Percentiles rank a stretch among this genome's conserved stretches.
phyloP scores from a whole-genome alignment of 2,888 invertebrate genomes.

The Tuberolachnus salignus region DNA sequence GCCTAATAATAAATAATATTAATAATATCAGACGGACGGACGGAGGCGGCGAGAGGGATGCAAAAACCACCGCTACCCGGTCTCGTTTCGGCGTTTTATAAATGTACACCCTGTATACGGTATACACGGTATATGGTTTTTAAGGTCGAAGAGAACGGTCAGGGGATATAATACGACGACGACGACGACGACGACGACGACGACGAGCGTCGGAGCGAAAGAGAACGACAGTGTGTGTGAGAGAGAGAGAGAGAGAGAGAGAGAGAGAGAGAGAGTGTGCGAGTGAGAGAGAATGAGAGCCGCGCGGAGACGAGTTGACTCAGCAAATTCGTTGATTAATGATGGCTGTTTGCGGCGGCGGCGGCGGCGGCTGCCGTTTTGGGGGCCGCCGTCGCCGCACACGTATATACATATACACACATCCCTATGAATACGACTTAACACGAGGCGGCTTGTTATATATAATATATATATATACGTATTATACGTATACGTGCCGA shows the following conservation, averaged over 20 bases:
- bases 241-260: neutral
- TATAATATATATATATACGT: too few species aligned
- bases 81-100: conserved; percentile 14
- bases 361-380: conserved; percentile 11
- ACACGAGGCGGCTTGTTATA: conserved; percentile 54
- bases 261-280: neutral
- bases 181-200: neutral
- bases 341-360: conserved; percentile 55
- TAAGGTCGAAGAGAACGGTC: conserved; percentile 47
- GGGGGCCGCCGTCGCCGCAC: neutral
- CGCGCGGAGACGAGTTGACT: conserved; percentile 37
- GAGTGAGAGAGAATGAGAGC: neutral
- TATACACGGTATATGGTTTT: neutral
- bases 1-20: too few species aligned
- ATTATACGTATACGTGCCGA: conserved; percentile 3
- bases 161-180: conserved; percentile 45
- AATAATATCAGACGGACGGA: too few species aligned
- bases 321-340: conserved; percentile 56
- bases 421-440: conserved; percentile 52
- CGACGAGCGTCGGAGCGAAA: neutral
- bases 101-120: neutral
- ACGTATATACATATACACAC: neutral
- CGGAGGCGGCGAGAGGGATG: conserved; percentile 41
- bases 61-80: conserved; percentile 14
- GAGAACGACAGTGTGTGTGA: conserved; percentile 13